Conservation (phyloP, 2,888 invertebrate genomes). For the Pedicia rivosa region DNA sequence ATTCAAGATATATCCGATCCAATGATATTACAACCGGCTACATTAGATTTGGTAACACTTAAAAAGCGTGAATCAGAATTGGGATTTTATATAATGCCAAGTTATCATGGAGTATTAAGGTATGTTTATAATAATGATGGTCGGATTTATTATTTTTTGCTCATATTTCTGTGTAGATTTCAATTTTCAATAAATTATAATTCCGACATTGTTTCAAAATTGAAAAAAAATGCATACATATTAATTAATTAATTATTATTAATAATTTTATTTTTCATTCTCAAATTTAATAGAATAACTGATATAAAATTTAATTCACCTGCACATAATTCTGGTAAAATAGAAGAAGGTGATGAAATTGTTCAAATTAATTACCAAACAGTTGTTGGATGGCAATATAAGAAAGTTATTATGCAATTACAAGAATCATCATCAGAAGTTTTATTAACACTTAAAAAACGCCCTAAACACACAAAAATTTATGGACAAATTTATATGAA, state of each 20-base stretch:
- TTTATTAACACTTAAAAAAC: conserved; percentile 62
- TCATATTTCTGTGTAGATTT: not conserved
- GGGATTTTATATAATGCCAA: conserved; percentile 79
- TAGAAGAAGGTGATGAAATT: conserved; percentile 93
- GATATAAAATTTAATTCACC: conserved; percentile 84
- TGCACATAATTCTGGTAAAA: conserved; percentile 79
- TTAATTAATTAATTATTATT: not conserved
- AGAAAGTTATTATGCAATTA: conserved; percentile 54
- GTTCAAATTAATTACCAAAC: conserved; percentile 70
- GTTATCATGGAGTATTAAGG: conserved; percentile 57
- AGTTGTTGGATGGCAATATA: conserved; percentile 67
- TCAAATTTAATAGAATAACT: conserved; percentile 55
- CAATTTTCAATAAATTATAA: too few species aligned
- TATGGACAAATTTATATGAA: conserved; percentile 51
- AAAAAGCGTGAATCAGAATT: conserved; percentile 76
- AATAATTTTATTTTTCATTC: conserved; percentile 16
- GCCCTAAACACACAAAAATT: conserved; percentile 65
- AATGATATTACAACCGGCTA: conserved; percentile 77
- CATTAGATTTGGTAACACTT: conserved; percentile 73
- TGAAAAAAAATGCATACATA: too few species aligned
- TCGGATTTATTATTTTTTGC: too few species aligned
- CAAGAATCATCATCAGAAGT: conserved; percentile 69
- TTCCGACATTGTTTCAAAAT: too few species aligned
- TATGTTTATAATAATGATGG: conserved; percentile 20
- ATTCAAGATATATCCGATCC: conserved; percentile 81